Evolutionary conservation across 2,113 vertebrate genomes (phyloP), one percentile per base, ranked within the genome.

Genomic region (Verasper variegatus): DNA sequence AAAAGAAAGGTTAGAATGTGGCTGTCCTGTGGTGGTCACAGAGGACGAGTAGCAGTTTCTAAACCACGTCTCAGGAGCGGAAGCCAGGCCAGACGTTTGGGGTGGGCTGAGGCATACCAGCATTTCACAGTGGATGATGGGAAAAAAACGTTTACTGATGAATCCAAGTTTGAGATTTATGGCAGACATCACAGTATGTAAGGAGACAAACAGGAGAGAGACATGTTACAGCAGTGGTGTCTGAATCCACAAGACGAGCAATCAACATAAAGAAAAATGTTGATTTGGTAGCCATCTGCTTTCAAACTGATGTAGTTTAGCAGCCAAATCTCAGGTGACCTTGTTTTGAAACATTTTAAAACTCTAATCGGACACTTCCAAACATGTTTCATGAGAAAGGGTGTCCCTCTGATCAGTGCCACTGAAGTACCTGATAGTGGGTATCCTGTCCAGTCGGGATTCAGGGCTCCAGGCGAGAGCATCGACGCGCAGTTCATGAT

Each of bases 401-500:
- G 14, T 51, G 12, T 21, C 52, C n/a, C 52, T 1, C 52, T 21
- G 47, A 51, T 51, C 18, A 7, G 40, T 42, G 35, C 35, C 35
- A 10, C 35, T 4, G 47, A 6, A 7, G 37, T 95, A 99, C 97
- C 95, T 97, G 93, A 99, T 83, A 84, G 75, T 95, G 91, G 88
- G 95, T 84, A 98, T 83, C 57, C 94, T 85, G 92, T 98, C 96
- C 83, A 98, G 93, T 31, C 94, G 95, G 11, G 96, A 96, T 89
- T 99, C 96, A 4, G 98, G 98, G 84, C 97, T 99, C 98, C 98
- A 99, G 0, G 96, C 97, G 23, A 99, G 95, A 45, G 95, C 93
- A 31, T 97, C 97, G 0, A 97, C 96, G 18, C 95, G 90, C 21
- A 96, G 86, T 37, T 96, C 97, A 56, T 98, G 97, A 61, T 96